Percentiles rank a stretch among this genome's conserved stretches.
Evolutionary conservation across 2,888 invertebrate genomes (phyloP).

Genomic region (Pediacus dermestoides): DNA sequence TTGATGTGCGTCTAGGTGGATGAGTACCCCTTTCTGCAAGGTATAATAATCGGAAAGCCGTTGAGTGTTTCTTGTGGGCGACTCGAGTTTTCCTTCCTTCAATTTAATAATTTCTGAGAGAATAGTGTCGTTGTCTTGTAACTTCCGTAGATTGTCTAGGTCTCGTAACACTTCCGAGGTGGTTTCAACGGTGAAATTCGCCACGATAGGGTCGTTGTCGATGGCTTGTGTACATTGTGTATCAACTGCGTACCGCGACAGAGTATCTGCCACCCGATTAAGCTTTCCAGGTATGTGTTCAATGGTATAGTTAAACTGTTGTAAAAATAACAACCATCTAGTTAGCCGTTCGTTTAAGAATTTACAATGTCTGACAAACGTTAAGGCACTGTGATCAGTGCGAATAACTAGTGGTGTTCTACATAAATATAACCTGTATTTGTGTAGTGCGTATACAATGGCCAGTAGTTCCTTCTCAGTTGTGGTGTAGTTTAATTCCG

Average conservation of each 20-base stretch:
- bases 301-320: slow-evolving; percentile 6
- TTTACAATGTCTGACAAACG: background rate
- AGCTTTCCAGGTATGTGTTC: slow-evolving; percentile 5
- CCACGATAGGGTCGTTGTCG: background rate
- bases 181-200: background rate
- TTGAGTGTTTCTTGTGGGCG: background rate
- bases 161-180: background rate
- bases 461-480: slow-evolving; percentile 7
- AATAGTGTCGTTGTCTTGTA: background rate
- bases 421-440: slow-evolving; percentile 1
- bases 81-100: background rate
- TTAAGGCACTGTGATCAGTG: slow-evolving; percentile 5
- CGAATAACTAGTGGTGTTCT: background rate
- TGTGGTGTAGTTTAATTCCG: slow-evolving; percentile 10
- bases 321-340: slow-evolving; percentile 6
- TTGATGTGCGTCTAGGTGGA: background rate
- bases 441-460: slow-evolving; percentile 9
- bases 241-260: slow-evolving; percentile 3
- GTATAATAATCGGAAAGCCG: background rate
- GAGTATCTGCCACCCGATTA: slow-evolving; percentile 2
- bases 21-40: background rate
- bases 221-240: background rate
- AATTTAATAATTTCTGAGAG: background rate
- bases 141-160: background rate
- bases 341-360: slow-evolving; percentile 4